Conservation (phyloP, 1,140 invertebrate genomes). For the Camponotus pennsylvanicus region DNA sequence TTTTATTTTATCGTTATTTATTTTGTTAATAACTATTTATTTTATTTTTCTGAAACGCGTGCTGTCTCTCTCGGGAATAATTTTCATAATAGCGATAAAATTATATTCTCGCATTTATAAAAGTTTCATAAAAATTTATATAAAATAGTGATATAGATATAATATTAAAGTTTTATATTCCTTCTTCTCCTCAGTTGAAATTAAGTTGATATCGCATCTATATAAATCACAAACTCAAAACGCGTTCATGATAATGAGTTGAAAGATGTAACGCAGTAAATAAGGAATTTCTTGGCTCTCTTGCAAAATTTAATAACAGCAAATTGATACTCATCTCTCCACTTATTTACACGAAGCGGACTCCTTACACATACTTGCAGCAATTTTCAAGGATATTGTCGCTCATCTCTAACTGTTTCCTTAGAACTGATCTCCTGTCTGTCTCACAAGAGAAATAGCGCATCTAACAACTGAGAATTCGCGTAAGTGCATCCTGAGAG, state of each 20-base stretch:
- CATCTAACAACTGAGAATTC: slow-evolving; percentile 47
- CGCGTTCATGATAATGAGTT: slow-evolving; percentile 36
- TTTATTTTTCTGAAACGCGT: not conserved
- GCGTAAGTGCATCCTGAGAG: slow-evolving; percentile 38
- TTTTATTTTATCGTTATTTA: not conserved
- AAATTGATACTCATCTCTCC: slow-evolving; percentile 57
- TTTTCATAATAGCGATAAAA: not conserved
- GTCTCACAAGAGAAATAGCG: slow-evolving; percentile 31
- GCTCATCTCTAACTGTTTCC: slow-evolving; percentile 50
- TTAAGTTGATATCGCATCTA: slow-evolving; percentile 18
- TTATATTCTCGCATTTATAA: not conserved
- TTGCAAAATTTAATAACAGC: slow-evolving; percentile 57
- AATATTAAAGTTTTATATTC: not conserved
- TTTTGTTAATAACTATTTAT: not conserved
- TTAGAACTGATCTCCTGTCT: slow-evolving; percentile 49
- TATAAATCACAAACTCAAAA: slow-evolving; percentile 30
- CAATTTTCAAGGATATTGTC: slow-evolving; percentile 61
- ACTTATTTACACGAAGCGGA: slow-evolving; percentile 43
- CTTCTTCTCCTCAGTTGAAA: not conserved
- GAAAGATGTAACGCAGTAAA: slow-evolving; percentile 54
- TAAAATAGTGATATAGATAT: not conserved
- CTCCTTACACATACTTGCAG: slow-evolving; percentile 40
- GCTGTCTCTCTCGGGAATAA: not conserved
- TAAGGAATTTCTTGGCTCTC: slow-evolving; percentile 44
- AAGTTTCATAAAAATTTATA: not conserved